Evolutionary conservation across 2,113 vertebrate genomes (phyloP).

Genomic region (Acanthisitta chloris): DNA sequence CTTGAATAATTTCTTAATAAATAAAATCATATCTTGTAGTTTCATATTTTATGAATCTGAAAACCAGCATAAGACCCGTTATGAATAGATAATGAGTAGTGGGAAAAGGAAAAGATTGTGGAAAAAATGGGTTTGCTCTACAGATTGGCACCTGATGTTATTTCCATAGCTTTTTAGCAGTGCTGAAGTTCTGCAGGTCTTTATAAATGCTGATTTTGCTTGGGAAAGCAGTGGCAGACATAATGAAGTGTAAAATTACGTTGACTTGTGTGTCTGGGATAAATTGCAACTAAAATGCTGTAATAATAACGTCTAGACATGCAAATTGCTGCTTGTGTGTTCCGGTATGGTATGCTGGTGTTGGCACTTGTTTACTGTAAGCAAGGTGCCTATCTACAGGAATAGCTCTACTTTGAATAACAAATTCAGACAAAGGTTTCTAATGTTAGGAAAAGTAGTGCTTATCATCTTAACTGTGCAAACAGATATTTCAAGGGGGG

Average conservation of each 20-base stretch:
- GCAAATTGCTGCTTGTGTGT: not conserved
- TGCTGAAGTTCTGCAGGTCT: not conserved
- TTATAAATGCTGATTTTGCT: not conserved
- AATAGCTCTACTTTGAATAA: not conserved
- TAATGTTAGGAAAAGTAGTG: not conserved
- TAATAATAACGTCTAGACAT: slow-evolving; percentile 38
- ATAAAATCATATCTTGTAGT: not conserved
- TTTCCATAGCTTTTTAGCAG: not conserved
- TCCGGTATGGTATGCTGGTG: not conserved
- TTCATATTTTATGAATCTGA: not conserved
- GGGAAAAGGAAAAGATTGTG: not conserved
- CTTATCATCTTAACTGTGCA: not conserved
- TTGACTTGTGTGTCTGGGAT: not conserved
- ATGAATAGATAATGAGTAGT: not conserved
- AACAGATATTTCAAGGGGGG: not conserved
- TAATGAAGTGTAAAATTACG: not conserved
- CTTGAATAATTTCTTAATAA: not conserved
- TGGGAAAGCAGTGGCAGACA: not conserved
- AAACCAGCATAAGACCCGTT: not conserved
- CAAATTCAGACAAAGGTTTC: not conserved
- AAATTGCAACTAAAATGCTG: not conserved
- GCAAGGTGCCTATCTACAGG: not conserved
- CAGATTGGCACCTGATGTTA: not conserved
- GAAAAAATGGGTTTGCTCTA: not conserved
- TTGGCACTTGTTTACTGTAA: not conserved